Conservation (phyloP, 1,140 invertebrate genomes). For the Heliothis virescens region DNA sequence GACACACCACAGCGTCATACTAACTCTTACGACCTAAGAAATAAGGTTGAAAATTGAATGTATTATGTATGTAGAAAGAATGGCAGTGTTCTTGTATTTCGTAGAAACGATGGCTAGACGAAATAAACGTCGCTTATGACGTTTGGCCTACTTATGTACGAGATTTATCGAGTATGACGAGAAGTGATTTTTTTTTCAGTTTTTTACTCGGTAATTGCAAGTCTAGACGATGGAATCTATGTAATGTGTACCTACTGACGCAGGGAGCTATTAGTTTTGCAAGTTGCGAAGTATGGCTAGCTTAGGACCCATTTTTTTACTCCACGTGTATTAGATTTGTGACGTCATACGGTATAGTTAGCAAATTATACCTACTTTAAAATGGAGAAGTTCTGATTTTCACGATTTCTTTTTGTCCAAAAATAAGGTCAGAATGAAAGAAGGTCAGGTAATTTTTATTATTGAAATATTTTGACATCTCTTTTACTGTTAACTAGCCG, state of each 20-base stretch:
- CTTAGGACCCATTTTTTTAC: no score
- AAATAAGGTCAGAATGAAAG: no score
- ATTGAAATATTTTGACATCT: no score
- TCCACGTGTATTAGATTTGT: no score
- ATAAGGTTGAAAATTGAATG: slow-evolving; percentile 32
- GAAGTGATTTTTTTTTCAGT: slow-evolving; percentile 36
- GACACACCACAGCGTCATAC: not conserved
- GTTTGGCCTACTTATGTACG: slow-evolving; percentile 59
- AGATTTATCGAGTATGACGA: slow-evolving; percentile 53
- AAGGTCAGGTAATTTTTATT: no score
- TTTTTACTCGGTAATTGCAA: slow-evolving; percentile 1
- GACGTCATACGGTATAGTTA: no score
- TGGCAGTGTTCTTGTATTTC: slow-evolving; percentile 50
- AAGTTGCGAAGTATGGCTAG: no score
- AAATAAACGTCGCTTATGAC: slow-evolving; percentile 59
- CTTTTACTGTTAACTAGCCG: no score
- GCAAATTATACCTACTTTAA: no score
- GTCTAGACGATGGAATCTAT: slow-evolving; percentile 37
- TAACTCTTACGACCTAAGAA: not conserved
- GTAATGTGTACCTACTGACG: not conserved
- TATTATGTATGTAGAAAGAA: slow-evolving; percentile 25
- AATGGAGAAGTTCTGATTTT: no score
- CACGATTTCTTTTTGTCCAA: no score
- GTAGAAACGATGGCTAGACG: slow-evolving; percentile 59
- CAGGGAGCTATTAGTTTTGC: no score